Percentiles rank a stretch among this genome's conserved stretches.
phyloP scores from a whole-genome alignment of 2,113 vertebrate species.

The Cyanoramphus novaezelandiae region DNA sequence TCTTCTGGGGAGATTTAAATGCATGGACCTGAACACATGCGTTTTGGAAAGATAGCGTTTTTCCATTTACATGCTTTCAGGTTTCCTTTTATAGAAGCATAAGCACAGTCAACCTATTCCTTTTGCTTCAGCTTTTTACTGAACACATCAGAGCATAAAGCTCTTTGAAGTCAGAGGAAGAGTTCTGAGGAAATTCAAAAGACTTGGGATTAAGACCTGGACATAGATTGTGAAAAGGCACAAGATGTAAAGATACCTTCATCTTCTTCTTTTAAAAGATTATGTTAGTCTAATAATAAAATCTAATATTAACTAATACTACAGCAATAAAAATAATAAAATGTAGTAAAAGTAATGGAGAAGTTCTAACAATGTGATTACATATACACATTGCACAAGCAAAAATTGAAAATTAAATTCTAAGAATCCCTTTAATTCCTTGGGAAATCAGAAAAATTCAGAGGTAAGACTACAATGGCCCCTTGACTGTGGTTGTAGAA shows the following conservation, averaged over 20 bases:
- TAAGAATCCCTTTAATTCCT: background rate
- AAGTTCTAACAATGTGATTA: background rate
- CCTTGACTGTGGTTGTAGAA: background rate
- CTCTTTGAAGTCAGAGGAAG: background rate
- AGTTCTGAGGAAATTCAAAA: background rate
- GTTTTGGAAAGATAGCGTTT: background rate
- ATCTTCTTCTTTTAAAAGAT: background rate
- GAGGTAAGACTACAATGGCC: background rate
- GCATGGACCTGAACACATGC: background rate
- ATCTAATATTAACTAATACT: background rate
- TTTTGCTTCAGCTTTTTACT: background rate
- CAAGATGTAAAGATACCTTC: background rate
- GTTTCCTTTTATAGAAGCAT: background rate
- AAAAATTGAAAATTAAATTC: background rate
- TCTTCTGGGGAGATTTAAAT: conserved; percentile 43
- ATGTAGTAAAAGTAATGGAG: background rate
- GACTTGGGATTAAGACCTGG: background rate
- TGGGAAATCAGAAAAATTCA: background rate
- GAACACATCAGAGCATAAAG: background rate
- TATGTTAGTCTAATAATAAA: background rate
- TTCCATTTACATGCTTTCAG: background rate
- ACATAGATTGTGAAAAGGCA: background rate
- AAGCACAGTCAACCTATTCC: background rate
- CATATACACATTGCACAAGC: background rate
- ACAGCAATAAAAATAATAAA: background rate